Evolutionary conservation across 2,888 invertebrate genomes (phyloP).

Genomic region (Scaeva pyrastri): DNA sequence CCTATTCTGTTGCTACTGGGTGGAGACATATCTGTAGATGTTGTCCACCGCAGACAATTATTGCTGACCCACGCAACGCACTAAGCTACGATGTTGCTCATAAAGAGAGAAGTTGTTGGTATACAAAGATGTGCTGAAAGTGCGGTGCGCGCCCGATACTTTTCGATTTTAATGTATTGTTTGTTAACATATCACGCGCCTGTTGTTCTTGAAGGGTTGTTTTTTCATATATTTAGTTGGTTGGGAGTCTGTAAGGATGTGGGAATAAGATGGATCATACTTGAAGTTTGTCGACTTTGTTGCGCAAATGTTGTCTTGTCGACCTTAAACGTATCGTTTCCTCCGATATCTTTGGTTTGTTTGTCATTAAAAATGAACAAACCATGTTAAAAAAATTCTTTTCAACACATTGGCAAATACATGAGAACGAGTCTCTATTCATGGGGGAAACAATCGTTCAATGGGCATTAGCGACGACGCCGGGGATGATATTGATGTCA

Average conservation of each 20-base stretch:
- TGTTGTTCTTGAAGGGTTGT: slow-evolving; percentile 60
- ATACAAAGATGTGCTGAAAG: slow-evolving; percentile 42
- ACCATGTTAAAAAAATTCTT: slow-evolving; percentile 22
- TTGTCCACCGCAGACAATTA: slow-evolving; percentile 56
- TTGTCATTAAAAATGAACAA: slow-evolving; percentile 9
- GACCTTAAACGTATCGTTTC: slow-evolving; percentile 34
- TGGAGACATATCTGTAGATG: slow-evolving; percentile 54
- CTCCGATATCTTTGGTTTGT: background rate
- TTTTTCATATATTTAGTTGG: slow-evolving; percentile 12
- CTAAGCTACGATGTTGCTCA: slow-evolving; percentile 45
- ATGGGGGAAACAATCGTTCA: slow-evolving; percentile 67
- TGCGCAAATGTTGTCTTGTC: slow-evolving; percentile 44
- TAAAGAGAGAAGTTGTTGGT: slow-evolving; percentile 30
- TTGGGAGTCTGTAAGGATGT: slow-evolving; percentile 57
- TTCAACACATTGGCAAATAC: slow-evolving; percentile 1
- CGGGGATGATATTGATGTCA: slow-evolving; percentile 57
- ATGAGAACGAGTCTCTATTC: slow-evolving; percentile 41
- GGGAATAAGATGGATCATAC: slow-evolving; percentile 59
- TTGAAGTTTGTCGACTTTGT: slow-evolving; percentile 45
- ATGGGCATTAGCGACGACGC: slow-evolving; percentile 51
- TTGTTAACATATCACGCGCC: slow-evolving; percentile 63
- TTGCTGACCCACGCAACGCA: slow-evolving; percentile 28
- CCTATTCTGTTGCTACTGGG: slow-evolving; percentile 54
- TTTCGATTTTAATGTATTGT: background rate
- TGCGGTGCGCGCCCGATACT: slow-evolving; percentile 1